Percentiles rank a stretch among this genome's conserved stretches.
phyloP scores from a whole-genome alignment of 2,797 vertebrate species.

The Sylvilagus floridanus region DNA sequence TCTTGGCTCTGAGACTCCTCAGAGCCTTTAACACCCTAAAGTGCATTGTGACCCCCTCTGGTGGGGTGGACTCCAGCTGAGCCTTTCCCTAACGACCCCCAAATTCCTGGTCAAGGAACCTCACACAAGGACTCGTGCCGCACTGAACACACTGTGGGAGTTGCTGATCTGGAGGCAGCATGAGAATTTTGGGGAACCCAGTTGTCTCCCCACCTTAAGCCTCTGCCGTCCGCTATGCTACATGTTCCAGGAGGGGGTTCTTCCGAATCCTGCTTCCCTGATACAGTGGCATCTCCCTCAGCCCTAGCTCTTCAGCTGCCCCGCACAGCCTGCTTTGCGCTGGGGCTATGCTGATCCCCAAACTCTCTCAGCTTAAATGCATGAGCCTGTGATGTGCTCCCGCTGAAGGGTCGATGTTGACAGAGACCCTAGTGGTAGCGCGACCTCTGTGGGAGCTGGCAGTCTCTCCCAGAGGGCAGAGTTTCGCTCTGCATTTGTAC shows the following conservation, averaged over 20 bases:
- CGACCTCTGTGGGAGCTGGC: constrained; percentile 24
- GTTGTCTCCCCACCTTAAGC: not conserved
- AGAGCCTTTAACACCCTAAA: not conserved
- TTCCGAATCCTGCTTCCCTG: not conserved
- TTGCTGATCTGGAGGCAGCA: not conserved
- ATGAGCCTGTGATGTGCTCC: not conserved
- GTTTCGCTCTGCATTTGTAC: constrained; percentile 41
- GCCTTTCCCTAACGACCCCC: not conserved
- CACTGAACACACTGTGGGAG: not conserved
- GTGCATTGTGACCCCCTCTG: not conserved
- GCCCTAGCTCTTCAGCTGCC: not conserved
- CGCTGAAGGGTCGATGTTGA: not conserved
- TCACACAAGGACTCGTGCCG: not conserved
- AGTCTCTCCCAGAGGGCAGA: not conserved
- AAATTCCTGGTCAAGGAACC: not conserved
- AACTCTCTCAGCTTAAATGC: not conserved
- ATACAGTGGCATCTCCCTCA: not conserved
- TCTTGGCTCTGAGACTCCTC: not conserved
- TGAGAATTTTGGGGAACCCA: not conserved
- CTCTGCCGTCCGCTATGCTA: not conserved
- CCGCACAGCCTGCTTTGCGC: not conserved
- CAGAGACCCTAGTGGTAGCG: not conserved
- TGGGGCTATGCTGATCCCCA: not conserved
- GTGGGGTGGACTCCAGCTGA: not conserved
- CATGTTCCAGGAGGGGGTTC: not conserved